These are phyloP conservation scores for Acrossocheilus wenchowensis DNA, from an alignment of 2,797 vertebrate genomes.

Conservation along the genomic window DNA sequence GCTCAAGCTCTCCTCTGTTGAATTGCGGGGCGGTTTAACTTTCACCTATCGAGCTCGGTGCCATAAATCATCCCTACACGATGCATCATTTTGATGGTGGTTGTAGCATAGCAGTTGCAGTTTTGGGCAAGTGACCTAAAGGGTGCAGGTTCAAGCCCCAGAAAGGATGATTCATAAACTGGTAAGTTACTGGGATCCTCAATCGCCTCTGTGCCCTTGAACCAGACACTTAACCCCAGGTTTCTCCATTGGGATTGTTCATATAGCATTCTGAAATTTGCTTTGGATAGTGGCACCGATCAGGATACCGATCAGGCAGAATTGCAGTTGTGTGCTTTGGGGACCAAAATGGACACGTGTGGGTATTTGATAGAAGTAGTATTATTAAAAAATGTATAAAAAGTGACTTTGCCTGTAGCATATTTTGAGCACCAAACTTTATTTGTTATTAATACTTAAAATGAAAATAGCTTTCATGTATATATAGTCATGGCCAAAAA, in stretches of 20 bases:
- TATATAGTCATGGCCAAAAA: no score
- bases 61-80: slow-evolving; percentile 30
- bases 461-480: no score
- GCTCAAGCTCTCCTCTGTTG: background rate
- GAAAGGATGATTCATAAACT: slow-evolving; percentile 25
- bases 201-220: background rate
- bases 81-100: slow-evolving; percentile 29
- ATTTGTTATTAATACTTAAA: background rate
- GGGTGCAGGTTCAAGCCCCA: background rate
- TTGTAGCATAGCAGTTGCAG: background rate
- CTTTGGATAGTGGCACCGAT: background rate
- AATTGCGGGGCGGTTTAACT: slow-evolving; percentile 9
- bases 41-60: background rate
- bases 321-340: background rate
- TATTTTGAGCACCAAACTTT: background rate
- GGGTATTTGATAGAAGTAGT: background rate
- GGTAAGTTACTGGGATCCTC: background rate
- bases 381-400: background rate
- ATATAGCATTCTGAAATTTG: background rate
- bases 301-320: background rate
- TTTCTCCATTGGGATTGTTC: background rate
- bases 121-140: slow-evolving; percentile 5
- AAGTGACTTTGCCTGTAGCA: background rate
- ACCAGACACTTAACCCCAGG: slow-evolving; percentile 23
- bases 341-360: background rate